Percentiles rank a stretch among this genome's conserved stretches.
Evolutionary conservation across 2,888 invertebrate genomes (phyloP).

Genomic region (Ditula angustiorana): DNA sequence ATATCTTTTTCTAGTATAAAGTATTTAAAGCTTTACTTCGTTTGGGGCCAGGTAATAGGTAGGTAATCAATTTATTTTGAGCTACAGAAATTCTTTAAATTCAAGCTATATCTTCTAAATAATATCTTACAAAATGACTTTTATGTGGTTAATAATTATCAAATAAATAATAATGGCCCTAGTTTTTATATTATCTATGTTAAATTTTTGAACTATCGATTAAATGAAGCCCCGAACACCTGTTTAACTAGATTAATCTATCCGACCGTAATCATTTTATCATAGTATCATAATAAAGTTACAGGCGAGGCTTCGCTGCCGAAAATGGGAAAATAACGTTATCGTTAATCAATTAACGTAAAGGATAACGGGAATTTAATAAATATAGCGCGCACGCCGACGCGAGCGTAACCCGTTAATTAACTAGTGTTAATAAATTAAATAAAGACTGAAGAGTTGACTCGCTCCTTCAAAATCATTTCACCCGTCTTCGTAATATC

Average conservation of each 20-base stretch:
- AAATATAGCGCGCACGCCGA: constrained; percentile 46
- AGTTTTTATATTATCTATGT: too few species aligned
- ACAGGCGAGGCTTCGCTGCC: constrained; percentile 32
- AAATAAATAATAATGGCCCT: too few species aligned
- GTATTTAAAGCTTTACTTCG: too few species aligned
- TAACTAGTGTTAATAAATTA: constrained; percentile 13
- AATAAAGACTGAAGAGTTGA: not conserved
- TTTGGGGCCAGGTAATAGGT: too few species aligned
- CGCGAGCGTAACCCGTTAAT: not conserved
- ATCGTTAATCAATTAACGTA: constrained; percentile 60
- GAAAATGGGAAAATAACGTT: constrained; percentile 39
- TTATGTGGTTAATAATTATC: too few species aligned
- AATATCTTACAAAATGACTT: too few species aligned
- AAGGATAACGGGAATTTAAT: constrained; percentile 49
- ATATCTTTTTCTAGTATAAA: too few species aligned
- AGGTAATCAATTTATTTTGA: too few species aligned
- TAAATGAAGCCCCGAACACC: not conserved
- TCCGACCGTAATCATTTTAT: constrained; percentile 27
- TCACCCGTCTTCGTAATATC: not conserved
- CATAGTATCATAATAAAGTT: constrained; percentile 43
- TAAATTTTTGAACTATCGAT: not conserved
- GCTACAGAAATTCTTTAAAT: too few species aligned
- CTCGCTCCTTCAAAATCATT: not conserved
- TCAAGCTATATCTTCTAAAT: too few species aligned
- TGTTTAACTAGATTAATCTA: constrained; percentile 12